Conservation (phyloP, 1,140 invertebrate species). For the Melipona quadrifasciata region DNA sequence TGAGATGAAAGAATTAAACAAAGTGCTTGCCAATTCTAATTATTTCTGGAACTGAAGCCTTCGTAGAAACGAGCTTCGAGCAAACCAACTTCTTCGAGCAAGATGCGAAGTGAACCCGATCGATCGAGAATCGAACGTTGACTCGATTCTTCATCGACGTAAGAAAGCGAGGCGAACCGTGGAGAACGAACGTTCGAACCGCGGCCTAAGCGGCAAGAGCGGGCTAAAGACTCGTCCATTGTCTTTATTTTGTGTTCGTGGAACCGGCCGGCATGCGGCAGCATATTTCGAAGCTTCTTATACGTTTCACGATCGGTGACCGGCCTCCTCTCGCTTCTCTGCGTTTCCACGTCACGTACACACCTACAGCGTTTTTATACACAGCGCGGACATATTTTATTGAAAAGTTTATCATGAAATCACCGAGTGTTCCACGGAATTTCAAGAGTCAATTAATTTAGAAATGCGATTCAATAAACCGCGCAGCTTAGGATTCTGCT, state of each 20-base stretch:
- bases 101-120: neutral
- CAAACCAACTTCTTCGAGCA: neutral
- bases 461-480: too few species aligned
- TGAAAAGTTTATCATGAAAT: neutral
- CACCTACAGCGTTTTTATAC: neutral
- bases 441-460: neutral
- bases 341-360: slow-evolving; percentile 14
- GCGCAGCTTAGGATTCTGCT: too few species aligned
- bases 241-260: slow-evolving; percentile 67
- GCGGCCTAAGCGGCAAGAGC: slow-evolving; percentile 42
- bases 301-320: slow-evolving; percentile 22
- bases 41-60: neutral
- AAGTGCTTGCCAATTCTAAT: too few species aligned
- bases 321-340: neutral
- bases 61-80: neutral
- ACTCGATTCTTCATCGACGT: neutral
- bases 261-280: slow-evolving; percentile 53
- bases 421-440: neutral
- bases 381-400: neutral
- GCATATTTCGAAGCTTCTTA: slow-evolving; percentile 64
- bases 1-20: too few species aligned
- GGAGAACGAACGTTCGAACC: slow-evolving; percentile 29
- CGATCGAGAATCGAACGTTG: neutral
- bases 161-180: slow-evolving; percentile 1
- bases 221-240: slow-evolving; percentile 49